These are phyloP conservation scores for Liodrosophila aerea DNA, from an alignment of 2,888 invertebrate genomes.

Conservation along the genomic window DNA sequence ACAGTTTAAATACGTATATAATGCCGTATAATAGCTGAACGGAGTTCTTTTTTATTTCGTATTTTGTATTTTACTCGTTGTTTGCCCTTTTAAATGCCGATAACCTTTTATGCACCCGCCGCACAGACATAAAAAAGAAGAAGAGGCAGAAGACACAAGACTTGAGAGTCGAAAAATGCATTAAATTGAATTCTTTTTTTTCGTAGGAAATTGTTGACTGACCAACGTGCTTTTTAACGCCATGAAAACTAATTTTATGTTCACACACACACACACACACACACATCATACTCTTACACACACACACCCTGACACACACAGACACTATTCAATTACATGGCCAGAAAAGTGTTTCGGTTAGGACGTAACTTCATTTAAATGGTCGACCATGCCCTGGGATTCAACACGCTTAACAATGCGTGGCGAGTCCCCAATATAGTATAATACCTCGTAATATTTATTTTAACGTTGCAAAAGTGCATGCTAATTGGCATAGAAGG, in stretches of 20 bases:
- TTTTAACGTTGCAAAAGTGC: conserved; percentile 63
- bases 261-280: conserved; percentile 45
- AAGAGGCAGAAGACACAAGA: conserved; percentile 14
- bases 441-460: conserved; percentile 39
- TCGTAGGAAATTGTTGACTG: conserved; percentile 59
- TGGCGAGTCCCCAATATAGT: conserved; percentile 58
- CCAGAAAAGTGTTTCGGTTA: conserved; percentile 51
- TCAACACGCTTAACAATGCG: conserved; percentile 60
- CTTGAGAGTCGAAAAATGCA: conserved; percentile 57
- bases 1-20: conserved; percentile 42
- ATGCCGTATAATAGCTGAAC: conserved; percentile 61
- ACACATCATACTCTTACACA: conserved; percentile 8
- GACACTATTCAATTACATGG: conserved; percentile 63
- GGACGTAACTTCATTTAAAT: conserved; percentile 69
- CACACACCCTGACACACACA: background rate
- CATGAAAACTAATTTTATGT: conserved; percentile 77
- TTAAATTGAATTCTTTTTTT: conserved; percentile 67
- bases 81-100: conserved; percentile 72
- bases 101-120: conserved; percentile 70
- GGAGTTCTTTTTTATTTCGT: conserved; percentile 31
- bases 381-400: conserved; percentile 38
- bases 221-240: conserved; percentile 73
- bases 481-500: conserved; percentile 64
- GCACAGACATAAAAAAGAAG: conserved; percentile 53
- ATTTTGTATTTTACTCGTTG: conserved; percentile 13